Conservation (phyloP, 2,113 vertebrate genomes). For the Petaurus breviceps region DNA sequence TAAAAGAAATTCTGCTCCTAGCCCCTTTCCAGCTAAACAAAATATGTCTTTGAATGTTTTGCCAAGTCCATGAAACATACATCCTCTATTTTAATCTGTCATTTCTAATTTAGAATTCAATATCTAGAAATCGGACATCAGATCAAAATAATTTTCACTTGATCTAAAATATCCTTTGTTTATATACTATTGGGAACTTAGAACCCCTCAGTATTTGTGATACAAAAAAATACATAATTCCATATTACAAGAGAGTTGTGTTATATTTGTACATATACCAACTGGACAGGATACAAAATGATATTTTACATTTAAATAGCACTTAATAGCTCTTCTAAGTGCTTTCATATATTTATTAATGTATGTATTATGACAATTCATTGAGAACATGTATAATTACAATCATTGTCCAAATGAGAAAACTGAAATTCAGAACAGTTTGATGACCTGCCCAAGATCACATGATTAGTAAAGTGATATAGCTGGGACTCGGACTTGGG, state of each 20-base stretch:
- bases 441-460: background rate
- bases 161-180: conserved; percentile 39
- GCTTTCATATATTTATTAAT: background rate
- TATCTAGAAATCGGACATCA: conserved; percentile 48
- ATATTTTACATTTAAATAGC: background rate
- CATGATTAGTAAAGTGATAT: background rate
- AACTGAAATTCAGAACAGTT: background rate
- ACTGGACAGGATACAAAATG: background rate
- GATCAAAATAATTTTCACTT: conserved; percentile 59
- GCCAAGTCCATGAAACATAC: conserved; percentile 43
- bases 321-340: background rate
- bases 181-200: conserved; percentile 19
- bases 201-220: conserved; percentile 54
- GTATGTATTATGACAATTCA: background rate
- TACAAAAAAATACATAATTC: background rate
- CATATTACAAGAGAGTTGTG: background rate
- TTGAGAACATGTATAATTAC: background rate
- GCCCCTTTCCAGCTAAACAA: background rate
- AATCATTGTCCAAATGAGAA: background rate
- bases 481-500: background rate
- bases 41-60: conserved; percentile 51
- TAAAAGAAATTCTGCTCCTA: conserved; percentile 52
- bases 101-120: conserved; percentile 53
- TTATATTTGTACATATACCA: conserved; percentile 8
- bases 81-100: conserved; percentile 41